Percentiles rank a stretch among this genome's conserved stretches.
These are phyloP conservation scores for Popillia japonica DNA, from an alignment of 1,140 invertebrate species.

Conservation along the genomic window DNA sequence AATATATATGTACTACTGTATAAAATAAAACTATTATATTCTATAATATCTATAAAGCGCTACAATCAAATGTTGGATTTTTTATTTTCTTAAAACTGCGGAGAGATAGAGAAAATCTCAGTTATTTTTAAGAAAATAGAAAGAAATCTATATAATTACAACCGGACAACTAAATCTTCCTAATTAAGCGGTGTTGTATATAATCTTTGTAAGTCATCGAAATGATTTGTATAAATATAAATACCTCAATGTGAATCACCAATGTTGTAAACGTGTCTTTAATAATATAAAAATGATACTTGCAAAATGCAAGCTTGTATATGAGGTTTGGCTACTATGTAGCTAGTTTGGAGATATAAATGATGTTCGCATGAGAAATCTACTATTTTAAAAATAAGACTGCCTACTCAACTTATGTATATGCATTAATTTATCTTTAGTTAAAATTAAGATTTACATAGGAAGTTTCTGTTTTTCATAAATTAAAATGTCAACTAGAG, in stretches of 20 bases:
- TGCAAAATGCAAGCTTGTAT: conserved; percentile 15
- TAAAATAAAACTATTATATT: conserved; percentile 1
- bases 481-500: no score
- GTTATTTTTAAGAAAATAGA: not conserved
- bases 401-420: conserved; percentile 13
- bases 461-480: not conserved
- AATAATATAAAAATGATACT: not conserved
- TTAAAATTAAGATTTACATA: conserved; percentile 7
- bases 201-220: not conserved
- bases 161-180: conserved; percentile 21
- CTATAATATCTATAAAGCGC: not conserved
- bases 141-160: conserved; percentile 4
- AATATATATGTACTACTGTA: conserved; percentile 24
- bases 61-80: conserved; percentile 23
- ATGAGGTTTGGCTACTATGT: conserved; percentile 10
- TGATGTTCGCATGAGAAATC: not conserved
- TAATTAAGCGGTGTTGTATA: not conserved
- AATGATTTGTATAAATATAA: conserved; percentile 19
- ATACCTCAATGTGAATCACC: conserved; percentile 34
- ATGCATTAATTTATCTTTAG: conserved; percentile 1
- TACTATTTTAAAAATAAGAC: conserved; percentile 27
- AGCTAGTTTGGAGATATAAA: not conserved
- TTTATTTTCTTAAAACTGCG: not conserved
- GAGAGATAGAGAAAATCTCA: not conserved
- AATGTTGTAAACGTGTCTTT: not conserved